phyloP scores from a whole-genome alignment of 2,888 invertebrate genomes.

The Aproaerema taeniolella region DNA sequence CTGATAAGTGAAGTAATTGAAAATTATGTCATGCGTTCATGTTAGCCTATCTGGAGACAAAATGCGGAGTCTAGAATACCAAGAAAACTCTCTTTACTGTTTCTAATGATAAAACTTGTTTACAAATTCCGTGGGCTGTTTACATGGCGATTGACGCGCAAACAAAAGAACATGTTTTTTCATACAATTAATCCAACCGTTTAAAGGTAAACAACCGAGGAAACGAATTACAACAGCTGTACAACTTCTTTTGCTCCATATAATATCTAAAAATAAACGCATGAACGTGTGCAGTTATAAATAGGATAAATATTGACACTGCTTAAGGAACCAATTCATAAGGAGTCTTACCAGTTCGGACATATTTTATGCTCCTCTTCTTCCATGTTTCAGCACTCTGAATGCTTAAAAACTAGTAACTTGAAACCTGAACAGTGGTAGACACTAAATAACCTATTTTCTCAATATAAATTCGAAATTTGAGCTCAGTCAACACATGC shows the following conservation, averaged over 20 bases:
- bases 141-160: slow-evolving; percentile 1
- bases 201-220: slow-evolving; percentile 53
- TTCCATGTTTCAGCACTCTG: slow-evolving; percentile 38
- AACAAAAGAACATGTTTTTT: background rate
- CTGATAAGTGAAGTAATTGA: too few species aligned
- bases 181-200: slow-evolving; percentile 5
- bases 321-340: slow-evolving; percentile 27
- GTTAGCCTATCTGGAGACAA: too few species aligned
- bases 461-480: background rate
- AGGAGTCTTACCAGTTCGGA: slow-evolving; percentile 66
- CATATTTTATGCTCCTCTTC: slow-evolving; percentile 61
- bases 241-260: slow-evolving; percentile 50
- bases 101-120: too few species aligned
- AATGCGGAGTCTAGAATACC: too few species aligned
- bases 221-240: slow-evolving; percentile 43
- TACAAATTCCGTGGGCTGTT: too few species aligned
- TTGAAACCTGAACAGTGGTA: background rate
- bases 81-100: too few species aligned
- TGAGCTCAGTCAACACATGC: too few species aligned
- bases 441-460: slow-evolving; percentile 5
- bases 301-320: slow-evolving; percentile 63
- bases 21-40: too few species aligned
- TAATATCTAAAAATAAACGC: slow-evolving; percentile 62
- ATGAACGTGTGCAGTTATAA: slow-evolving; percentile 54
- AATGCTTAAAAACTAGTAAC: slow-evolving; percentile 10